Base-by-base conservation (phyloP, 1,140 invertebrate genomes). In the Olivierus martensii region DNA sequence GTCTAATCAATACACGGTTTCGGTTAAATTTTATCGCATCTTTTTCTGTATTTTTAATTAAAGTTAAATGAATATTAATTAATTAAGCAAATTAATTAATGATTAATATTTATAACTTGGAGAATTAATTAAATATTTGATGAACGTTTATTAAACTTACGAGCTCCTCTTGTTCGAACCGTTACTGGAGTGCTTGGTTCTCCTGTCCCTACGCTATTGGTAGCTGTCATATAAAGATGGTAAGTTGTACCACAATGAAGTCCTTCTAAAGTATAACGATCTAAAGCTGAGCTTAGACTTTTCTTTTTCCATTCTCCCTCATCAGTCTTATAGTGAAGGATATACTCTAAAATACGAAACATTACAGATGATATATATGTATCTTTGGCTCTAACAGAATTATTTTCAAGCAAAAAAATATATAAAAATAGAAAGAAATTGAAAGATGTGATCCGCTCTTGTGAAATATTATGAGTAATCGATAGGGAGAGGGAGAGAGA, bases 241-340 rank as follows among this genome's bases (percentile, higher is more conserved):
- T 80, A 80, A 28, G 63, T 67, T 2, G 76, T 77, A 0, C 78
- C 88, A 69, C 87, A 91, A 56, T 79, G 75, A 15, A 91, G 69
- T 17, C 79, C 76, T 36, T 78, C 78, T 19, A 89, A 67, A 11
- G 46, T 52, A 28, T 56, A 56, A 7, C 37, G 38, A n/a, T 52
- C 55, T 2, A 46, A 35, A 2, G 39, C 52, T 14, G 48, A 52
- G 28, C 51, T 48, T n/a, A 56, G 37, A 17, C 39, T 49, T 14
- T 56, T 52, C 2, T 28, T 52, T 18, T 52, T 49, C 55, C 55
- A 56, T 11, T 50, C 21, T 2, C 45, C 43, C 19, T 49, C 56
- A 15, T 58, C 52, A 7, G 21, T 42, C 21, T 37, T 51, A 22
- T 47, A 58, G 38, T 58, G 56, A 1, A 58, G 37, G 9, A 46